These are phyloP conservation scores for Buphagus erythrorhynchus DNA, from an alignment of 2,797 vertebrate species.

Conservation along the genomic window DNA sequence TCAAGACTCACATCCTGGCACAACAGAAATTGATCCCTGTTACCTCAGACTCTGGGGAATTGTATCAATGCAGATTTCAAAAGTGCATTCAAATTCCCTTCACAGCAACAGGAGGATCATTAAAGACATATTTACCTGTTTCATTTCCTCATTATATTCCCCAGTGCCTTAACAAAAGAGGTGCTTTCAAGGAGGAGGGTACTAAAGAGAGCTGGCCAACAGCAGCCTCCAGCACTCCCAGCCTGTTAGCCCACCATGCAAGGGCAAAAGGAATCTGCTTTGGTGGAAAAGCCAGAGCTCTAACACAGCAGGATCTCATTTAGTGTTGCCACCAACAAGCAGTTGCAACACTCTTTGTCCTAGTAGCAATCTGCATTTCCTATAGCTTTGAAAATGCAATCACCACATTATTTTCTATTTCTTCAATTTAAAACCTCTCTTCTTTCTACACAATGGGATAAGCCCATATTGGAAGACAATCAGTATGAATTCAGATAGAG, in stretches of 20 bases:
- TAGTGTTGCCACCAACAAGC: neutral
- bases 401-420: neutral
- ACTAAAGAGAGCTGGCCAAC: neutral
- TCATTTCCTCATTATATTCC: neutral
- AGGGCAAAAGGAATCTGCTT: neutral
- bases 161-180: neutral
- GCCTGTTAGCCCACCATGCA: neutral
- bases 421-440: neutral
- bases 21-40: neutral
- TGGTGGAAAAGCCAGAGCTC: neutral
- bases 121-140: neutral
- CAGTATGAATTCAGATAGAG: neutral
- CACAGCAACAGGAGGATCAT: neutral
- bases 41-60: neutral
- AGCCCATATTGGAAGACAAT: neutral
- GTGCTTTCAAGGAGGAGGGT: neutral
- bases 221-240: neutral
- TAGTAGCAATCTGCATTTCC: neutral
- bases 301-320: neutral
- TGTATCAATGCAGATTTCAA: neutral
- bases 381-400: neutral
- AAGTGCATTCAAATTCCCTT: neutral
- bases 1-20: neutral
- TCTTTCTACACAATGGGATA: neutral
- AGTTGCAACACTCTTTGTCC: neutral